A percentile compares a stretch with the other conserved stretches of the same genome.
These are phyloP conservation scores for Seriola rivoliana DNA, from an alignment of 2,113 vertebrate genomes.

Conservation along the genomic window DNA sequence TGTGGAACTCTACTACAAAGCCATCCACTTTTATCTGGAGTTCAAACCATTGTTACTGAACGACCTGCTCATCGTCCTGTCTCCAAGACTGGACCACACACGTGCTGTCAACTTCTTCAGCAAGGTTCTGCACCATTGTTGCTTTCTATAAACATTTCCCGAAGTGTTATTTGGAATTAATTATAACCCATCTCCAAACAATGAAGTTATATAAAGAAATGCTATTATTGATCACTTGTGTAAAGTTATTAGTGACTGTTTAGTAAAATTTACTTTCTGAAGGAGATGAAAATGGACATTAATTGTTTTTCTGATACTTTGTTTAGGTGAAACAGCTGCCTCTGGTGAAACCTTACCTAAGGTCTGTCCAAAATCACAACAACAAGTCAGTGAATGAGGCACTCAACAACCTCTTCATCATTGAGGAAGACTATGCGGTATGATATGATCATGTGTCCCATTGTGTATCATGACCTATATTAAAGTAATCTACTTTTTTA, in stretches of 20 bases:
- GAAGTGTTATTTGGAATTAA: neutral
- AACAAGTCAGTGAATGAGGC: constrained; percentile 98
- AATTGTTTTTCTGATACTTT: constrained; percentile 11
- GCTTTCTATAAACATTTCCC: neutral
- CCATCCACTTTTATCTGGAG: constrained; percentile 96
- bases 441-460: neutral
- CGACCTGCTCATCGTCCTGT: constrained; percentile 96
- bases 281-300: neutral
- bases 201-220: neutral
- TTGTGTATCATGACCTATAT: too few species aligned
- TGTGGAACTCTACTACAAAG: constrained; percentile 98
- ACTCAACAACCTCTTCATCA: constrained; percentile 98
- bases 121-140: constrained; percentile 86
- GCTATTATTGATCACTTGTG: neutral
- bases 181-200: neutral
- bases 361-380: constrained; percentile 99
- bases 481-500: too few species aligned
- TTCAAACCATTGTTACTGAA: constrained; percentile 97
- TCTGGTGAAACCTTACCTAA: constrained; percentile 96
- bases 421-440: constrained; percentile 98
- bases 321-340: constrained; percentile 95
- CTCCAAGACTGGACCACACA: constrained; percentile 96
- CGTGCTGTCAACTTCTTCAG: constrained; percentile 97
- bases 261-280: neutral
- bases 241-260: neutral